phyloP scores from a whole-genome alignment of 2,888 invertebrate species.

The Hirtodrosophila confusa region DNA sequence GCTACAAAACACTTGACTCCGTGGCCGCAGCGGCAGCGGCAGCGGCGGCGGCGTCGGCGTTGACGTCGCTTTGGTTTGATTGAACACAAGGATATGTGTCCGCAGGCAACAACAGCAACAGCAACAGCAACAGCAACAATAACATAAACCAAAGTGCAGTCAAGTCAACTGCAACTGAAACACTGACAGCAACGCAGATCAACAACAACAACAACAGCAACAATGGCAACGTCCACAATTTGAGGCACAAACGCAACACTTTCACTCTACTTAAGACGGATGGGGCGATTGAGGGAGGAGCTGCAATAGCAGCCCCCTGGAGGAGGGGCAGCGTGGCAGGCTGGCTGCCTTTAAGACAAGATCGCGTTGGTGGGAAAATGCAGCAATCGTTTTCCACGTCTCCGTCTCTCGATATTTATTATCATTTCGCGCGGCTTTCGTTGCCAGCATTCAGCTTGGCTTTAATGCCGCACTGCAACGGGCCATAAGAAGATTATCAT shows the following conservation, averaged over 20 bases:
- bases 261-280: conserved; percentile 77
- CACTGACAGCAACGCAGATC: conserved; percentile 8
- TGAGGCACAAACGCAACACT: conserved; percentile 76
- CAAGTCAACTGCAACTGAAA: conserved; percentile 41
- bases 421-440: conserved; percentile 66
- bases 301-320: conserved; percentile 24
- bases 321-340: conserved; percentile 7
- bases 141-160: conserved; percentile 61
- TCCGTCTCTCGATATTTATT: conserved; percentile 58
- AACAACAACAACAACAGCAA: conserved; percentile 35
- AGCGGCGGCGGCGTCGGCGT: conserved; percentile 26
- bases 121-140: conserved; percentile 33
- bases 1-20: conserved; percentile 76
- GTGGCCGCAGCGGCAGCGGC: conserved; percentile 8
- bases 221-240: conserved; percentile 56
- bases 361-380: conserved; percentile 77
- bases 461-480: conserved; percentile 2
- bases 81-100: conserved; percentile 70
- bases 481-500: conserved; percentile 40
- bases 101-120: conserved; percentile 41
- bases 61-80: conserved; percentile 66
- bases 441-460: conserved; percentile 15
- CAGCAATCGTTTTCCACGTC: conserved; percentile 54
- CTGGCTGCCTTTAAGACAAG: conserved; percentile 53
- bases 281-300: conserved; percentile 63